phyloP scores from a whole-genome alignment of 92 coral and sea anemone species.

The Palythoa heliodiscus region DNA sequence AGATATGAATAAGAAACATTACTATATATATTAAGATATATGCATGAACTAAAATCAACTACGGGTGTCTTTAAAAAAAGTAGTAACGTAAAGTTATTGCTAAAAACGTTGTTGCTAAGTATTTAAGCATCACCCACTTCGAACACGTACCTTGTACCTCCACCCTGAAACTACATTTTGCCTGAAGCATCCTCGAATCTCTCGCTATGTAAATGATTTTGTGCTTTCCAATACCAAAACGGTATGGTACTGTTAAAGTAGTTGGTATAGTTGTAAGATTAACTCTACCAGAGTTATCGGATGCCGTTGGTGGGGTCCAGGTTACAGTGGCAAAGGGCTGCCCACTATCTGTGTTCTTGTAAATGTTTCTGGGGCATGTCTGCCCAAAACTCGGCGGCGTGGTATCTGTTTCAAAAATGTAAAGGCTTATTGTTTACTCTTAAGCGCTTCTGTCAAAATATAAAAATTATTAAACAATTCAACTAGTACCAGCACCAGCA shows the following conservation, averaged over 20 bases:
- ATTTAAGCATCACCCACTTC: background rate
- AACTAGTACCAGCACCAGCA: too few species aligned
- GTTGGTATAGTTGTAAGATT: background rate
- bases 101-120: too few species aligned
- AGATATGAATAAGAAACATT: too few species aligned
- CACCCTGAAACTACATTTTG: background rate
- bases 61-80: too few species aligned
- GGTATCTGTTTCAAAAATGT: background rate
- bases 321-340: slow-evolving; percentile 36
- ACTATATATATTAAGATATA: too few species aligned
- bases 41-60: too few species aligned
- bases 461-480: too few species aligned
- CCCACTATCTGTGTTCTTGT: slow-evolving; percentile 18
- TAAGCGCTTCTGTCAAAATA: background rate
- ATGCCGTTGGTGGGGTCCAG: slow-evolving; percentile 41
- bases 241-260: background rate
- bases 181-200: background rate
- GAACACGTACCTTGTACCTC: background rate
- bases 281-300: slow-evolving; percentile 34
- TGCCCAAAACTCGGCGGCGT: slow-evolving; percentile 5
- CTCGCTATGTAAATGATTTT: slow-evolving; percentile 2
- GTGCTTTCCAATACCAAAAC: slow-evolving; percentile 4
- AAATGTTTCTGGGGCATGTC: slow-evolving; percentile 26
- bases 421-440: too few species aligned
- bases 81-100: too few species aligned